Percentiles rank a stretch among this genome's conserved stretches.
These are phyloP conservation scores for Parauchenoglanis ngamensis DNA, from an alignment of 2,797 vertebrate species.

Conservation along the genomic window DNA sequence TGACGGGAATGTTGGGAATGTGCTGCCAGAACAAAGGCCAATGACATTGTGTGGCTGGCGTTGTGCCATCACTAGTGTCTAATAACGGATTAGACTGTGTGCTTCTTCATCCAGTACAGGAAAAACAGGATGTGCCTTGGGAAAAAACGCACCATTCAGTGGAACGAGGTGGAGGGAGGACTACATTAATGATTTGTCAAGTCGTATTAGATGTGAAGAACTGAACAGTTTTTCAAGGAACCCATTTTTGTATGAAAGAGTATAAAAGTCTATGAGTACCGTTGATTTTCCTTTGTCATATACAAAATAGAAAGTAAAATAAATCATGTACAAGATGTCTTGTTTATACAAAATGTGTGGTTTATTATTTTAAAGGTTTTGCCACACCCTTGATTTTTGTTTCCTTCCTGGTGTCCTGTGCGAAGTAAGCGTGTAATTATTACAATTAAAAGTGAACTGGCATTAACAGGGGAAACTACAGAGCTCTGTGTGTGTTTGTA, in stretches of 20 bases:
- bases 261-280: neutral
- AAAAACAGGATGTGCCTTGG: conserved; percentile 59
- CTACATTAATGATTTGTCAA: conserved; percentile 37
- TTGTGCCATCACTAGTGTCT: conserved; percentile 36
- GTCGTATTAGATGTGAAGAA: conserved; percentile 31
- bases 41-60: conserved; percentile 38
- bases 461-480: conserved; percentile 5
- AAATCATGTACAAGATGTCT: neutral
- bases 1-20: conserved; percentile 48
- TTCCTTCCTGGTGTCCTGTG: conserved; percentile 1
- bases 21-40: conserved; percentile 33
- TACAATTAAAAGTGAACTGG: neutral
- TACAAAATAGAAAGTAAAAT: neutral
- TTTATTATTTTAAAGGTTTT: neutral
- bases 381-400: neutral
- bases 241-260: neutral
- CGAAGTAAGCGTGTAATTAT: conserved; percentile 8
- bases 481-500: neutral
- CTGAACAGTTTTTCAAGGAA: neutral
- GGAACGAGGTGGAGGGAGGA: conserved; percentile 22
- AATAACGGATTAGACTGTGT: neutral
- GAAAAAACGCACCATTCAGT: conserved; percentile 38
- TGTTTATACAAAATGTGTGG: neutral
- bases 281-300: neutral
- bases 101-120: conserved; percentile 19